These are phyloP conservation scores for Dioctria rufipes DNA, from an alignment of 2,888 invertebrate genomes.

Conservation along the genomic window DNA sequence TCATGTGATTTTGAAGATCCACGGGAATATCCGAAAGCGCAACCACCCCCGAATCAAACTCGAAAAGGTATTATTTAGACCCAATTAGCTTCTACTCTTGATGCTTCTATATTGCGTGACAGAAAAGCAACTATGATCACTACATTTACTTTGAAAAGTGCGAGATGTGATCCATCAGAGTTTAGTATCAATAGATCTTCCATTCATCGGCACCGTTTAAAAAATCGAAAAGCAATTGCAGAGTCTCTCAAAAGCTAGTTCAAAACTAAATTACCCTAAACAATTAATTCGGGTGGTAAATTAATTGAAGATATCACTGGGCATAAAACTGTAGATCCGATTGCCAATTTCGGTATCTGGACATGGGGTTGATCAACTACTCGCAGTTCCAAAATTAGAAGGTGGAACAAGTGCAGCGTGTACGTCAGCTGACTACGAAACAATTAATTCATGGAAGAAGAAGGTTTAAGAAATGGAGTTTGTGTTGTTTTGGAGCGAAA, in stretches of 20 bases:
- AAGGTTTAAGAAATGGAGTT: slow-evolving; percentile 32
- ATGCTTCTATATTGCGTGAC: too few species aligned
- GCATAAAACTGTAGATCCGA: slow-evolving; percentile 44
- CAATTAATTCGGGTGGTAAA: slow-evolving; percentile 42
- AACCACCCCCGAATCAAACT: background rate
- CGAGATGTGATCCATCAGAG: too few species aligned
- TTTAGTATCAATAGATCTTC: slow-evolving; percentile 46
- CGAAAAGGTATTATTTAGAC: background rate
- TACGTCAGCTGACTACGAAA: slow-evolving; percentile 34
- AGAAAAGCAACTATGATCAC: slow-evolving; percentile 9
- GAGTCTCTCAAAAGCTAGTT: slow-evolving; percentile 37
- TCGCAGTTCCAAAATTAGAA: background rate
- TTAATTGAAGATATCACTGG: slow-evolving; percentile 17
- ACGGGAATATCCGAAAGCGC: background rate
- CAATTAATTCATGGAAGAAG: background rate
- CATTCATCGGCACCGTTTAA: slow-evolving; percentile 41
- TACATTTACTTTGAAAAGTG: slow-evolving; percentile 13
- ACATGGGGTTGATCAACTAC: slow-evolving; percentile 29
- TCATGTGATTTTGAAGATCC: background rate
- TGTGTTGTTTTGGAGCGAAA: slow-evolving; percentile 31
- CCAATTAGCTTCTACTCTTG: background rate
- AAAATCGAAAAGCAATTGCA: slow-evolving; percentile 5
- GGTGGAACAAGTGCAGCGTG: slow-evolving; percentile 7
- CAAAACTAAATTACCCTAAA: slow-evolving; percentile 20
- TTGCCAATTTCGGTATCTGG: slow-evolving; percentile 32